Evolutionary conservation across 2,888 invertebrate species (phyloP), one percentile per base, ranked within the genome.

Genomic region (Tupiocoris notatus): DNA sequence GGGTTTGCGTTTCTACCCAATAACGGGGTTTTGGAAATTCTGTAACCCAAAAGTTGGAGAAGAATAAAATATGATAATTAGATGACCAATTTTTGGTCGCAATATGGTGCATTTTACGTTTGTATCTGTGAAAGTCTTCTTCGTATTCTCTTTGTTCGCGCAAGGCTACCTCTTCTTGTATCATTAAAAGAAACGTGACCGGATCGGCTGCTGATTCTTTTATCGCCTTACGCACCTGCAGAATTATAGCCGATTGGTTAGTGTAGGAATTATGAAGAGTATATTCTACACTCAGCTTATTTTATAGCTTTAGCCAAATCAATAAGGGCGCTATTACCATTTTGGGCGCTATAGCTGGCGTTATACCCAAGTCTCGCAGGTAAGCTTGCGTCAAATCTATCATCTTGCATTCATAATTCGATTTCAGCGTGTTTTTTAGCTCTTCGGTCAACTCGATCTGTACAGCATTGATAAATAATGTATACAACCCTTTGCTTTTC

Each of bases 91-190:
- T 7, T 70, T 2, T 16, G 17, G 59, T 6, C 21, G n/a, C n/a
- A n/a, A n/a, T n/a, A n/a, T n/a, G n/a, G n/a, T n/a, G n/a, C n/a
- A 39, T 39, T 39, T 76, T 68, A 78, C 77, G 66, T 59, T 73
- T 78, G 7, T 75, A 57, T 56, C 20, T 56, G 75, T 66, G 7
- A 23, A 56, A 78, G 39, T 66, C 67, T 7, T 66, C 59, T 58
- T 77, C 77, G 54, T 68, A 79, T 17, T 78, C 66, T 2, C 24
- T 63, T 18, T 75, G 67, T 57, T 79, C 79, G 16, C 65, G 57
- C 18, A 71, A 61, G n/a, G 73, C 71, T 6, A 79, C 20, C 1
- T 12, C 24, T 54, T 70, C 61, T 39, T 79, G 79, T 2, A 79
- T 16, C 18, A 64, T 54, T 2, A 79, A 71, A 6, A 79, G 57